phyloP scores from a whole-genome alignment of 2,113 vertebrate species.

The Anguilla rostrata region DNA sequence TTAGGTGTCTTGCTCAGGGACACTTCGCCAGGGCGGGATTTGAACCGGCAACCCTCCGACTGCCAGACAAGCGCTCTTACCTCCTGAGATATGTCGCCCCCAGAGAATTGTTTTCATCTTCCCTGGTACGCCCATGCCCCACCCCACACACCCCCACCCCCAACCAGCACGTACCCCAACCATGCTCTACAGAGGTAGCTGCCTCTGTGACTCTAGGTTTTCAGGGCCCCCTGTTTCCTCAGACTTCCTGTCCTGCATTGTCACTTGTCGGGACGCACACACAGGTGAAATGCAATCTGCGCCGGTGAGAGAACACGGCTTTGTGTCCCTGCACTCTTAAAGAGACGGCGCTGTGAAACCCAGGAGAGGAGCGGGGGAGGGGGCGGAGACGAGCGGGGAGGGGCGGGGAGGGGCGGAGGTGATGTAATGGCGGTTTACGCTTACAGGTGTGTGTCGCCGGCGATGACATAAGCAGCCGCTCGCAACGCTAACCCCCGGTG shows the following conservation, averaged over 20 bases:
- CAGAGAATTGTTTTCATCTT: not conserved
- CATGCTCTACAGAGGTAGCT: slow-evolving; percentile 11
- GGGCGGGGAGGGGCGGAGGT: not conserved
- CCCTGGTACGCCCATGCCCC: slow-evolving; percentile 9
- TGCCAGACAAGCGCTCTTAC: too few species aligned
- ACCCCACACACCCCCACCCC: not conserved
- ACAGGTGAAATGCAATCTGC: slow-evolving; percentile 39
- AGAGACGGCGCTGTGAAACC: slow-evolving; percentile 2
- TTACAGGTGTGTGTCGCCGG: slow-evolving; percentile 22
- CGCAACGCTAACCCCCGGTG: slow-evolving; percentile 30
- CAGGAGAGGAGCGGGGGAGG: not conserved
- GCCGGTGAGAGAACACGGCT: slow-evolving; percentile 12
- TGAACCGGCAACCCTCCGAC: too few species aligned
- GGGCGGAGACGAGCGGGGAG: too few species aligned
- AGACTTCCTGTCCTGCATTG: slow-evolving; percentile 31
- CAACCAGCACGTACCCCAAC: not conserved
- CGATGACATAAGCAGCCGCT: slow-evolving; percentile 24
- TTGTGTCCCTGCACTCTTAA: slow-evolving; percentile 2
- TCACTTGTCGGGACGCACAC: not conserved
- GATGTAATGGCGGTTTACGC: slow-evolving; percentile 18
- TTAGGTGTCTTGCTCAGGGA: too few species aligned
- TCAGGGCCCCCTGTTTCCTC: not conserved
- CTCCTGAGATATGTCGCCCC: too few species aligned
- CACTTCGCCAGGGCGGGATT: too few species aligned
- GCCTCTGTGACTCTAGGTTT: slow-evolving; percentile 10